Base-by-base conservation (phyloP, 2,888 invertebrate genomes). In the Eledone cirrhosa region DNA sequence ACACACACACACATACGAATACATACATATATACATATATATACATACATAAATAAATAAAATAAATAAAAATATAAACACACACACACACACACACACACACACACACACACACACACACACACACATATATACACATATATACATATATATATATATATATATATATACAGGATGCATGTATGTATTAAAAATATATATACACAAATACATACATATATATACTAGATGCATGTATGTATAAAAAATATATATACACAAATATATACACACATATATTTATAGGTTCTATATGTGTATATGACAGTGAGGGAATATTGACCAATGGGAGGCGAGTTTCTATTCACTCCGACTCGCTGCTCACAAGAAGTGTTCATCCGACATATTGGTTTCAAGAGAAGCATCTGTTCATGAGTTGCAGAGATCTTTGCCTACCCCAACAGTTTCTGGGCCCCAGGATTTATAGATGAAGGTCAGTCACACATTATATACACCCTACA, bases 31-130 rank as follows among this genome's bases (percentile, higher is more conserved):
- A 59, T 59, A 59, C n/a, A 11, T 59, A 59, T 59, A 59, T 59
- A n/a, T 59, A 59, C n/a, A 59, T 59, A 59, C n/a, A 59, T 59
- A 11, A n/a, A 59, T 59, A 59, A n/a, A 59, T 59, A n/a, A n/a
- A 7, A n/a, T 59, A 59, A n/a, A 59, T 59, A 59, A n/a, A 59
- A n/a, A 59, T 59, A 11, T 59, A 11, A n/a, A 59, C n/a, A 59
- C n/a, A 59, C n/a, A 59, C n/a, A 11, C n/a, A 59, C n/a, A 59
- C n/a, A 59, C n/a, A 11, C n/a, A 59, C n/a, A 11, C n/a, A 59
- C n/a, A 59, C n/a, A 59, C n/a, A 59, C n/a, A 11, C n/a, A 11
- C n/a, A 59, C n/a, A 11, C n/a, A 59, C n/a, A 11, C n/a, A 59
- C n/a, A 59, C n/a, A 59, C n/a, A 59, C n/a, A 59, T 59, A 11